Conservation (phyloP, 2,888 invertebrate species). For the Matsumyia berberina region DNA sequence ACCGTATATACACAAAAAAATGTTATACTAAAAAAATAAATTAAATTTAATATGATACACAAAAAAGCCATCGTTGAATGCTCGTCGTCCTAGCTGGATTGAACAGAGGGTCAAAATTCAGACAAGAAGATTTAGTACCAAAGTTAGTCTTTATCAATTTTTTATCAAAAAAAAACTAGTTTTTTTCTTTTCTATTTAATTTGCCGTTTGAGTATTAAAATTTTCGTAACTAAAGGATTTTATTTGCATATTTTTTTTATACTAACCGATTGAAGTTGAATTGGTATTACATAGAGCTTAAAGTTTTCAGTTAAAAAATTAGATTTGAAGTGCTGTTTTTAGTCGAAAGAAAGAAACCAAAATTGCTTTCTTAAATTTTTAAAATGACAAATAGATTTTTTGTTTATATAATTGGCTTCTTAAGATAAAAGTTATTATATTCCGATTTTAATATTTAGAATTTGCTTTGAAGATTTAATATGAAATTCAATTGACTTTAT, state of each 20-base stretch:
- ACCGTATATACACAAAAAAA: constrained; percentile 50
- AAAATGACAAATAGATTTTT: background rate
- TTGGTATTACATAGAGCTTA: constrained; percentile 50
- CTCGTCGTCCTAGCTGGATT: constrained; percentile 85
- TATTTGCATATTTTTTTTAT: constrained; percentile 31
- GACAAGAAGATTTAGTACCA: constrained; percentile 85
- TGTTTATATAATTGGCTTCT: constrained; percentile 49
- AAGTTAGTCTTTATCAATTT: constrained; percentile 82
- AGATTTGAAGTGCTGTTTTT: constrained; percentile 32
- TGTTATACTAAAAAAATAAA: constrained; percentile 70
- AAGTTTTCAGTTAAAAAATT: constrained; percentile 16
- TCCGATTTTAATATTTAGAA: constrained; percentile 15
- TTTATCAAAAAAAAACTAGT: constrained; percentile 48
- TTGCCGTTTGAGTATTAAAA: constrained; percentile 37
- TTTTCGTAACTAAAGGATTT: constrained; percentile 15
- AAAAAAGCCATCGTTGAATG: constrained; percentile 84
- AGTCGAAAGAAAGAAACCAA: background rate
- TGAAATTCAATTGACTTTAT: constrained; percentile 19
- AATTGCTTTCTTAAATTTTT: constrained; percentile 13
- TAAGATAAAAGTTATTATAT: constrained; percentile 20
- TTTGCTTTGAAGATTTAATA: constrained; percentile 13
- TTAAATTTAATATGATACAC: constrained; percentile 78
- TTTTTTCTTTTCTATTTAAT: constrained; percentile 34
- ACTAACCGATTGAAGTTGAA: constrained; percentile 20
- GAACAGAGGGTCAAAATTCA: constrained; percentile 85